These are phyloP conservation scores for Nephrotoma flavescens DNA, from an alignment of 2,888 invertebrate genomes.

Conservation along the genomic window DNA sequence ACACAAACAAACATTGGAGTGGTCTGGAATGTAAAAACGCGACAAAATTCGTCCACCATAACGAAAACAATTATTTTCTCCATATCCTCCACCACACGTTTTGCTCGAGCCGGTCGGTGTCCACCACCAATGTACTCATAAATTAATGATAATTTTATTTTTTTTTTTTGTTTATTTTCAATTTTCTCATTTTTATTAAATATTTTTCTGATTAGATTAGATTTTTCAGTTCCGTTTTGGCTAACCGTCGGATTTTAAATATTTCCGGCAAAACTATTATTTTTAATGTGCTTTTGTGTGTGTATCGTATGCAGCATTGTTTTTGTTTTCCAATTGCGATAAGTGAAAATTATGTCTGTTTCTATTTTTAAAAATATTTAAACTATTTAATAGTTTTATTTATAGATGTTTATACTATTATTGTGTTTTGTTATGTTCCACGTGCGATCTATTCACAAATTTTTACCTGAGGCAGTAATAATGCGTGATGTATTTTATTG, in stretches of 20 bases:
- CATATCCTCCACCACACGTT: not conserved
- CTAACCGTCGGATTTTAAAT: conserved; percentile 5
- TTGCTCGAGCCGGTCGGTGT: not conserved
- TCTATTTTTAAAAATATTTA: not conserved
- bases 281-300: not conserved
- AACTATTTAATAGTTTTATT: not conserved
- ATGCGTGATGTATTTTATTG: not conserved
- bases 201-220: conserved; percentile 3
- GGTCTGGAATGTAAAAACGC: not conserved
- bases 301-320: not conserved
- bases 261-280: not conserved
- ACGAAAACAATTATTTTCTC: not conserved
- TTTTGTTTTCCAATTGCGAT: not conserved
- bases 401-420: not conserved
- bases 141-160: not conserved
- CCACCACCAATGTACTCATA: not conserved
- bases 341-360: not conserved
- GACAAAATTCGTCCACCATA: not conserved
- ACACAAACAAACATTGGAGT: not conserved
- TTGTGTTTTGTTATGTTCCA: not conserved
- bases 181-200: not conserved
- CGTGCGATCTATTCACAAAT: not conserved
- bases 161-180: not conserved
- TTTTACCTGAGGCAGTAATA: not conserved
- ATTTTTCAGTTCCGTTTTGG: conserved; percentile 3